Evolutionary conservation across 2,888 invertebrate species (phyloP).

Genomic region (Coenonympha glycerion): DNA sequence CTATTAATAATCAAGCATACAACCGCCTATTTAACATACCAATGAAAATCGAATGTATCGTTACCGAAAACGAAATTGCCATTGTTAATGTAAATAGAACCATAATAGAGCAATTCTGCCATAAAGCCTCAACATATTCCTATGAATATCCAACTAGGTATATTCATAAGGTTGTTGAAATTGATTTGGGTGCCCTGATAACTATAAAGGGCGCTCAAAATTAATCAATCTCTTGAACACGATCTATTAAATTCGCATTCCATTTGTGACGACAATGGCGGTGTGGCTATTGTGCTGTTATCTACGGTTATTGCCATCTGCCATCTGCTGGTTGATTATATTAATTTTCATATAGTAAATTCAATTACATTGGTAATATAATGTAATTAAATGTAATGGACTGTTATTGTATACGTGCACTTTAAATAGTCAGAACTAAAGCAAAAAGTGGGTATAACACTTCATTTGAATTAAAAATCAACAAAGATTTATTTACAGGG

Average conservation of each 20-base stretch:
- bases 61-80: neutral
- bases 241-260: slow-evolving; percentile 22
- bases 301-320: too few species aligned
- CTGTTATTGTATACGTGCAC: too few species aligned
- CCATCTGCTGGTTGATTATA: too few species aligned
- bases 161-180: neutral
- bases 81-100: neutral
- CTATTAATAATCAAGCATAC: too few species aligned
- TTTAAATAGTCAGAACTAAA: too few species aligned
- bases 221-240: slow-evolving; percentile 16
- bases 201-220: neutral
- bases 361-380: too few species aligned
- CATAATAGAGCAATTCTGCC: neutral
- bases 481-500: too few species aligned
- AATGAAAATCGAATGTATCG: neutral
- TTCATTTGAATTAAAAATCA: too few species aligned
- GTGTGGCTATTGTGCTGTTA: neutral
- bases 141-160: neutral
- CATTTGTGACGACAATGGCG: slow-evolving; percentile 24
- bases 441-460: too few species aligned
- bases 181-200: neutral
- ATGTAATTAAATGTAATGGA: too few species aligned
- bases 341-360: too few species aligned
- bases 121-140: neutral
- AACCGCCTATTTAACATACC: too few species aligned